Conservation (phyloP, 2,113 vertebrate genomes). For the Camelus dromedarius region DNA sequence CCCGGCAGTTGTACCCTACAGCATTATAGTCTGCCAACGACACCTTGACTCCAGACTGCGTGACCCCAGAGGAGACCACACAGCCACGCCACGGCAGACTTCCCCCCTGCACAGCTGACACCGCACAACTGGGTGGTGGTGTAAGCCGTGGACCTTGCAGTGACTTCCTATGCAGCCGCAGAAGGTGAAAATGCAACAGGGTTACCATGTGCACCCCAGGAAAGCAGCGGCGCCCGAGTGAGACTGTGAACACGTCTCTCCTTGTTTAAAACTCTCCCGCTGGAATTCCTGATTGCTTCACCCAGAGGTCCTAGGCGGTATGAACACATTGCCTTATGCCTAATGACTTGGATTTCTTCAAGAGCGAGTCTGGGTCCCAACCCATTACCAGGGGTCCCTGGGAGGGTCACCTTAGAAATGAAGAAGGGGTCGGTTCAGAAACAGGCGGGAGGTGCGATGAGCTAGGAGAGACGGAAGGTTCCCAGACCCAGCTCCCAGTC, state of each 20-base stretch:
- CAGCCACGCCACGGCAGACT: not conserved
- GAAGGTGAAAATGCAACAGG: too few species aligned
- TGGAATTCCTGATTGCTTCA: not conserved
- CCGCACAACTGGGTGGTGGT: fast-evolving
- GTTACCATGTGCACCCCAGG: too few species aligned
- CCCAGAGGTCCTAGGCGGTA: not conserved
- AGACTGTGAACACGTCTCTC: not conserved
- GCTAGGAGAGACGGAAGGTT: too few species aligned
- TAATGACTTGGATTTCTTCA: not conserved
- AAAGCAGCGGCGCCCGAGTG: too few species aligned
- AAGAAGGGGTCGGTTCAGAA: not conserved
- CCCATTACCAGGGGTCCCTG: not conserved
- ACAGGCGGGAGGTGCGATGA: not conserved
- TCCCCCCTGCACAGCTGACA: not conserved
- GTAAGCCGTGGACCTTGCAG: too few species aligned
- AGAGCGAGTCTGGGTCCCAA: not conserved
- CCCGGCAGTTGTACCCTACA: not conserved
- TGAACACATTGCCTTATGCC: not conserved
- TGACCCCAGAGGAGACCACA: not conserved
- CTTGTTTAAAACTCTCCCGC: not conserved
- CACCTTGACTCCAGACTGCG: too few species aligned
- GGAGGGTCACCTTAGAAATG: not conserved
- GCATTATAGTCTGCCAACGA: not conserved
- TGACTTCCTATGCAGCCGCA: not conserved
- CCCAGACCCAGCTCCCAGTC: not conserved